Conservation (phyloP, 2,113 vertebrate species). For the Machaerirhynchus nigripectus region DNA sequence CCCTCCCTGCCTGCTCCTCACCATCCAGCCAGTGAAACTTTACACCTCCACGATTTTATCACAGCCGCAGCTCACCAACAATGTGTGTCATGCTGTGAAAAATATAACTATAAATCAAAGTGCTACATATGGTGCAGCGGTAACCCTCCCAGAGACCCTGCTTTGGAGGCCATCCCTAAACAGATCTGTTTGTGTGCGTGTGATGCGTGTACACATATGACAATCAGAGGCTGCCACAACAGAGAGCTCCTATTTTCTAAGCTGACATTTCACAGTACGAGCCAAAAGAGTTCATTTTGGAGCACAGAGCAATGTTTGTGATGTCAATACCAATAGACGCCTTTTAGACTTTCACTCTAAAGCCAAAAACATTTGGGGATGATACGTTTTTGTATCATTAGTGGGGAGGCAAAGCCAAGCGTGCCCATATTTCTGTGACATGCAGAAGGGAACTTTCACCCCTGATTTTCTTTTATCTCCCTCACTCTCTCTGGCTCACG, state of each 20-base stretch:
- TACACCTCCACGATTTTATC: conserved; percentile 71
- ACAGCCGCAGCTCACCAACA: conserved; percentile 53
- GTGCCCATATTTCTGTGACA: background rate
- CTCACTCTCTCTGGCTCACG: conserved; percentile 30
- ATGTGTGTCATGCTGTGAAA: conserved; percentile 58
- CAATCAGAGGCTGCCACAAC: conserved; percentile 10
- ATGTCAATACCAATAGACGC: background rate
- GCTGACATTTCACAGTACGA: background rate
- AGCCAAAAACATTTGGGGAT: background rate
- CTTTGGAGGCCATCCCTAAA: background rate
- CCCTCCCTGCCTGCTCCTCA: conserved; percentile 44
- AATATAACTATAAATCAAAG: conserved; percentile 66
- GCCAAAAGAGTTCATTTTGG: background rate
- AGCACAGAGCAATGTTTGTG: background rate
- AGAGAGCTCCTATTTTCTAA: background rate
- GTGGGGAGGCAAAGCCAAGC: background rate
- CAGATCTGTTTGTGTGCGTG: conserved; percentile 8
- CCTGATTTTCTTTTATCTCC: background rate
- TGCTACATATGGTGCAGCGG: conserved; percentile 6
- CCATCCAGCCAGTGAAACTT: conserved; percentile 67
- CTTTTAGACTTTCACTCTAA: background rate
- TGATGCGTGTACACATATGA: background rate
- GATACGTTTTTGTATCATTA: background rate
- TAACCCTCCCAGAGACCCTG: background rate
- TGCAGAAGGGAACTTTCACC: background rate